Percentiles rank a stretch among this genome's conserved stretches.
Conservation (phyloP, 2,113 vertebrate species). For the Tamias sibiricus region DNA sequence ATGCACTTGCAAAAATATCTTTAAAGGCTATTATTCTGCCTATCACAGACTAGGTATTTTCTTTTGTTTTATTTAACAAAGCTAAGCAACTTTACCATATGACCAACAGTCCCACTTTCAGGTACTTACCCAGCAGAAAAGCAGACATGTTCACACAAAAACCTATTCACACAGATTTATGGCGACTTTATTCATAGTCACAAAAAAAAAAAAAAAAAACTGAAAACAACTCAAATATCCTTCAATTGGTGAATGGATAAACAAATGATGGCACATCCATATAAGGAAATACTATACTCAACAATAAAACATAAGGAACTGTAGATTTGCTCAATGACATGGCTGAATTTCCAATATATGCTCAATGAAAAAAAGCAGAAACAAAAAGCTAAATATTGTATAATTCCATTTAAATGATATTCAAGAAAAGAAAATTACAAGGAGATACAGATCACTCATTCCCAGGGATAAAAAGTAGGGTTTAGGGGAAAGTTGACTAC, state of each 20-base stretch:
- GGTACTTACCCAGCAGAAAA: neutral
- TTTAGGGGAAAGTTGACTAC: no score
- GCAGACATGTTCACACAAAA: constrained; percentile 20
- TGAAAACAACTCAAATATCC: constrained; percentile 18
- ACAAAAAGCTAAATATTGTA: neutral
- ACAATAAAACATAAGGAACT: constrained; percentile 19
- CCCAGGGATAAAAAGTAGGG: no score
- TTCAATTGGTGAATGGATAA: constrained; percentile 2
- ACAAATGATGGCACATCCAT: neutral
- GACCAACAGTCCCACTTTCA: constrained; percentile 8
- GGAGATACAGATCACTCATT: neutral
- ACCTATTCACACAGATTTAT: neutral
- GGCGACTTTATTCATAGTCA: constrained; percentile 41
- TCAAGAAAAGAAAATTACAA: constrained; percentile 32
- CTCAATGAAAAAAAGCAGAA: constrained; percentile 43
- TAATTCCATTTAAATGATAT: neutral
- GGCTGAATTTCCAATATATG: neutral
- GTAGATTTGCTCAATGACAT: neutral
- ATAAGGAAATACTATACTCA: constrained; percentile 3
- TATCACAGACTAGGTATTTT: neutral
- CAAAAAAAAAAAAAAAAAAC: constrained; percentile 3
- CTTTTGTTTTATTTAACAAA: neutral
- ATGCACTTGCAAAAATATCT: neutral
- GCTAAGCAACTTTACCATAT: neutral
- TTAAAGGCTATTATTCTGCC: neutral